Evolutionary conservation across 2,113 vertebrate species (phyloP), one percentile per base, ranked within the genome.

Genomic region (Campylomormyrus numenius): DNA sequence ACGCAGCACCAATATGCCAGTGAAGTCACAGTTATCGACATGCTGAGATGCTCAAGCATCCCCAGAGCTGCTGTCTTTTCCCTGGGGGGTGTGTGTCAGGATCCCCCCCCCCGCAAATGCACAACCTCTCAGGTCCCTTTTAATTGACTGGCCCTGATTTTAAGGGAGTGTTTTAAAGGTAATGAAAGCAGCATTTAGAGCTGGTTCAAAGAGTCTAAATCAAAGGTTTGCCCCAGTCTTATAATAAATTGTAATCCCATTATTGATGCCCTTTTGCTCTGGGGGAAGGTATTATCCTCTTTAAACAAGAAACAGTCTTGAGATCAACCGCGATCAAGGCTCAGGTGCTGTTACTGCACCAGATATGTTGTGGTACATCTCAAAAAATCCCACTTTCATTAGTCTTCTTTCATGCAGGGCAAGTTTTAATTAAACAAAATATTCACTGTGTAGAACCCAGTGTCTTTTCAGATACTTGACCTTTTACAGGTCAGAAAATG

Each of bases 161-260:
- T 87, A 35, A 77, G 45, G n/a, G 74, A 31, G n/a, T 88, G 42
- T 35, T 50, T 49, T 89, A 27, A 74, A 77, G 45, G 70, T 49
- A 48, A 27, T 46, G 45, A 88, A 62, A 42, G 70, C 58, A 49
- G 27, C 58, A 46, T 74, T 49, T 48, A 89, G 45, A 48, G 45
- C 45, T 13, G 45, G 15, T 48, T 45, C 31, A 45, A 45, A 42
- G 45, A 46, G 45, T 48, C 83, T 50, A 66, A 88, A 66, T 88
- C 35, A 66, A 89, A 80, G 39, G 48, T 53, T 80, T 80, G 27
- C n/a, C 27, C 15, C 5, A 0, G 50, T 62, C 70, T 39, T 10
- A 39, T 89, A 89, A 89, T 53, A 52, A 24, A 89, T 80, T 53
- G 48, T 52, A 77, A 77, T 89, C 45, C n/a, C 66, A 89, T 77